Conservation (phyloP, 2,113 vertebrate genomes). For the Crotalus tigris region DNA sequence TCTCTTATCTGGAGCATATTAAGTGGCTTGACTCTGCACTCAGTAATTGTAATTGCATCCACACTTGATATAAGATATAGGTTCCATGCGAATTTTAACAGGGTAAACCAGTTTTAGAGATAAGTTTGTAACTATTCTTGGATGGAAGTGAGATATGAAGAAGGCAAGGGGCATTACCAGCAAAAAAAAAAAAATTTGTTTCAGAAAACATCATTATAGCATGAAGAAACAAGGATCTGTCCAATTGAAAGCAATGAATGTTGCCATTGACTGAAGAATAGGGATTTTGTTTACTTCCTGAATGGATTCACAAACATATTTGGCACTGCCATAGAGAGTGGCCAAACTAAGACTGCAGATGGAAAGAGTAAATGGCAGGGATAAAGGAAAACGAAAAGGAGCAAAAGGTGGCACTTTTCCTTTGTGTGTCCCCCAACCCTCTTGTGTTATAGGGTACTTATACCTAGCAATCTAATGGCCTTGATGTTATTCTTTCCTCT, state of each 20-base stretch:
- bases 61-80: background rate
- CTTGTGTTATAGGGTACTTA: background rate
- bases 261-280: background rate
- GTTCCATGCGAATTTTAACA: background rate
- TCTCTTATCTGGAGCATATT: background rate
- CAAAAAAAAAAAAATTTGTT: background rate
- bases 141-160: background rate
- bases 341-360: background rate
- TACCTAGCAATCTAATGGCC: background rate
- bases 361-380: background rate
- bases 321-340: background rate
- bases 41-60: background rate
- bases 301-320: background rate
- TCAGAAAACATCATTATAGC: background rate
- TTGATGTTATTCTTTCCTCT: background rate
- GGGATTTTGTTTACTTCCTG: background rate
- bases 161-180: background rate
- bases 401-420: background rate
- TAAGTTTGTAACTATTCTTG: background rate
- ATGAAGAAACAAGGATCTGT: background rate
- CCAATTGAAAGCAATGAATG: background rate
- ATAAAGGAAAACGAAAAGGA: background rate
- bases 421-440: background rate
- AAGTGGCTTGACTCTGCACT: background rate
- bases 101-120: background rate